Evolutionary conservation across 1,140 invertebrate species (phyloP), one percentile per base, ranked within the genome.

Genomic region (Condylostylus longicornis): DNA sequence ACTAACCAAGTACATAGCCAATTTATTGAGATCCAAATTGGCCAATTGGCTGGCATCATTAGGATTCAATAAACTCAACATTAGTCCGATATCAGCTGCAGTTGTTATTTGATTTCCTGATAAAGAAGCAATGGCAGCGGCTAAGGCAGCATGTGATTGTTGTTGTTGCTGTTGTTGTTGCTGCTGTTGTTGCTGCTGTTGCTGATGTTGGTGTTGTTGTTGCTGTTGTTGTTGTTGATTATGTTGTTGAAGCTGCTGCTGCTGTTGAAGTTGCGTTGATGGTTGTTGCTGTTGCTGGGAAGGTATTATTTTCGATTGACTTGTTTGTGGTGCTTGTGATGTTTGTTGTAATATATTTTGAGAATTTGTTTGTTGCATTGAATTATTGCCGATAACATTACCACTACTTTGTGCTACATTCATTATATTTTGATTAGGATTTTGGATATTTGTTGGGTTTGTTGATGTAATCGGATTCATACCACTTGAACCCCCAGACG

Each of bases 1-100:
- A 72, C 74, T 71, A 53, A 79, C 76, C 69, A 78, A 63, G 60
- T 78, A 78, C 66, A 78, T 74, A 45, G 77, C 77, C 43, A 79
- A 63, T 53, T 79, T 75, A 49, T 79, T 75, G 43, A 78, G 65
- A 53, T 79, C 76, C 75, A 75, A 77, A 34, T 63, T 62, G 9
- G 51, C 64, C 53, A 51, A 61, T 48, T 48, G 62, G 46, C 59
- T 64, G 43, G 58, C 68, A 45, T 64, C 58, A 35, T 64, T 65
- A 47, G 68, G 68, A 23, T 62, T 59, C 34, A 66, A 47, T 5
- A 60, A 49, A 42, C 50, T 58, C 30, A 60, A 47, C 54, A 61
- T 58, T 23, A 61, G 45, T 38, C 48, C 52, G 22, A 61, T 61
- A 43, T 61, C 58, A 35, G 58, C 57, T 22, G 58, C 54, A 12